Percentiles rank a stretch among this genome's conserved stretches.
Conservation (phyloP, 2,888 invertebrate genomes). For the Epicampocera succincta region DNA sequence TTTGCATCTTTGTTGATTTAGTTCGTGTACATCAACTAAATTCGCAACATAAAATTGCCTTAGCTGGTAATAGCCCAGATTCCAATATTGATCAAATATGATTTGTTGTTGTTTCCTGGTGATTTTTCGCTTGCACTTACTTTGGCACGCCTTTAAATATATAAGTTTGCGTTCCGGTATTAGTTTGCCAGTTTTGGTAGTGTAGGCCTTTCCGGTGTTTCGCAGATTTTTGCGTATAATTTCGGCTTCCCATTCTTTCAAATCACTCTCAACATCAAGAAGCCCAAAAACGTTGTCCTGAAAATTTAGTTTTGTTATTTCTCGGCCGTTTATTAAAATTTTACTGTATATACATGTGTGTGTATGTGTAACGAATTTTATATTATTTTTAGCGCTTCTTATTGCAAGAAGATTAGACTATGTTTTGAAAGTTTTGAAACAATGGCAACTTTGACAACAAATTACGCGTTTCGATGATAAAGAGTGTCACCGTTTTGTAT, state of each 20-base stretch:
- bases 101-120: neutral
- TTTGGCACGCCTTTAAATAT: neutral
- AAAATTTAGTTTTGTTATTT: slow-evolving; percentile 14
- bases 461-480: no score
- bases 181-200: neutral
- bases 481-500: no score
- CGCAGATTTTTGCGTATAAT: neutral
- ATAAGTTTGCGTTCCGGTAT: neutral
- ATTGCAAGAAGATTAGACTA: no score
- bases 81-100: slow-evolving; percentile 12
- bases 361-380: neutral
- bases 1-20: neutral
- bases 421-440: no score
- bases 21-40: slow-evolving; percentile 4
- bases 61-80: neutral
- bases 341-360: neutral
- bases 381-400: no score
- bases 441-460: no score
- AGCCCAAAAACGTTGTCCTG: neutral
- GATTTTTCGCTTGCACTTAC: slow-evolving; percentile 7
- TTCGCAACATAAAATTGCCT: slow-evolving; percentile 2
- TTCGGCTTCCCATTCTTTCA: neutral
- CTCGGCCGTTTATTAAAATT: neutral
- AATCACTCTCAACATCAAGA: neutral
- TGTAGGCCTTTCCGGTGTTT: slow-evolving; percentile 10